A percentile compares a stretch with the other conserved stretches of the same genome.
These are phyloP conservation scores for Arremon aurantiirostris DNA, from an alignment of 2,797 vertebrate species.

Conservation along the genomic window DNA sequence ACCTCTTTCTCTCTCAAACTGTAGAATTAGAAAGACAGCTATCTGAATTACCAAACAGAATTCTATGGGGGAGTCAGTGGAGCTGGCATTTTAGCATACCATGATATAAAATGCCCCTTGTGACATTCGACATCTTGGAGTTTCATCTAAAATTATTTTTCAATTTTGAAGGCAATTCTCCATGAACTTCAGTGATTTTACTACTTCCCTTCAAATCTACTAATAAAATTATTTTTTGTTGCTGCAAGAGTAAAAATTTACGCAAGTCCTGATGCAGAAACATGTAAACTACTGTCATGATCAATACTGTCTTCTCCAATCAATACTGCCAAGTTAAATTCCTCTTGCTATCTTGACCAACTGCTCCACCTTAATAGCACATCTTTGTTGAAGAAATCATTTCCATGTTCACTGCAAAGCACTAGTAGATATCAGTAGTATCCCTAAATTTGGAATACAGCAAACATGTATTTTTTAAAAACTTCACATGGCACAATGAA, in stretches of 20 bases:
- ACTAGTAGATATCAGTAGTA: not conserved
- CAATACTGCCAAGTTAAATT: not conserved
- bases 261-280: not conserved
- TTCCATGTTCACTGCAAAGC: not conserved
- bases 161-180: not conserved
- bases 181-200: not conserved
- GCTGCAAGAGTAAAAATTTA: not conserved
- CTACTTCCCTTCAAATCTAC: not conserved
- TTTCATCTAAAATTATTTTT: not conserved
- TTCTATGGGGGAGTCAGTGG: not conserved
- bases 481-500: not conserved
- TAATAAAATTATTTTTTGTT: not conserved
- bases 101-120: not conserved
- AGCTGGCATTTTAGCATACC: not conserved
- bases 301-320: not conserved
- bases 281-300: not conserved
- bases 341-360: not conserved
- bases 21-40: not conserved
- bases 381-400: not conserved
- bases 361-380: not conserved
- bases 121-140: not conserved
- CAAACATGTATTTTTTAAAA: not conserved
- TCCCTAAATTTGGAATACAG: not conserved
- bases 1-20: not conserved
- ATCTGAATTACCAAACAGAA: not conserved